Percentiles rank a stretch among this genome's conserved stretches.
phyloP scores from a whole-genome alignment of 2,113 vertebrate genomes.

The Hiodon tergisus region DNA sequence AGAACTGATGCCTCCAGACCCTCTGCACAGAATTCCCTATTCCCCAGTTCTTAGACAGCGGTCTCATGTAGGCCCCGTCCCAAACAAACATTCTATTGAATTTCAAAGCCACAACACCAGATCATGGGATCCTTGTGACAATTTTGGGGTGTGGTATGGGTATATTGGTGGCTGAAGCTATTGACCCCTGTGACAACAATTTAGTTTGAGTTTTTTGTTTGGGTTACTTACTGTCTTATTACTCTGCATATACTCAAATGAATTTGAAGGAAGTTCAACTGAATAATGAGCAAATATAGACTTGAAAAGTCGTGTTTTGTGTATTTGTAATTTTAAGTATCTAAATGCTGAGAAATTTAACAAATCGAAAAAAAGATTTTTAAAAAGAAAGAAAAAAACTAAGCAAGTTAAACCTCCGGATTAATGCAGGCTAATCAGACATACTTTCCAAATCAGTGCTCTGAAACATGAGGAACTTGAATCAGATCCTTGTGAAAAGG shows the following conservation, averaged over 20 bases:
- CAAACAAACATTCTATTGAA: background rate
- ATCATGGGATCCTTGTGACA: background rate
- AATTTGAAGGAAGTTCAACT: too few relatives aligned
- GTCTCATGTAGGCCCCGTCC: background rate
- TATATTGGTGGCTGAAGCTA: background rate
- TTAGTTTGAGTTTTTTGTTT: too few relatives aligned
- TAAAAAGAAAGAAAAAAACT: background rate
- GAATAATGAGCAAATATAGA: too few relatives aligned
- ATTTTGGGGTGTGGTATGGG: background rate
- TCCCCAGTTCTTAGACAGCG: background rate
- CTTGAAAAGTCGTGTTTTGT: background rate
- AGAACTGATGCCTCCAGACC: background rate
- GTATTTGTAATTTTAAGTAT: background rate
- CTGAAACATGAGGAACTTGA: background rate
- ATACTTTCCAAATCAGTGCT: background rate
- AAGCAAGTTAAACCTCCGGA: background rate
- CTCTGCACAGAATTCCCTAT: background rate
- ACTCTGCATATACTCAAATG: too few relatives aligned
- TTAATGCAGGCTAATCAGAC: background rate
- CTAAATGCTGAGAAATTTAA: conserved; percentile 1
- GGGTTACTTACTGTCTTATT: too few relatives aligned
- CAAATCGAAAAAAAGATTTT: background rate
- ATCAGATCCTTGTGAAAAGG: conserved; percentile 17
- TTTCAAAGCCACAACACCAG: conserved; percentile 5
- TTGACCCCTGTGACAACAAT: too few relatives aligned